A percentile compares a stretch with the other conserved stretches of the same genome.
Conservation (phyloP, 2,797 vertebrate genomes). For the Brotogeris chrysoptera region DNA sequence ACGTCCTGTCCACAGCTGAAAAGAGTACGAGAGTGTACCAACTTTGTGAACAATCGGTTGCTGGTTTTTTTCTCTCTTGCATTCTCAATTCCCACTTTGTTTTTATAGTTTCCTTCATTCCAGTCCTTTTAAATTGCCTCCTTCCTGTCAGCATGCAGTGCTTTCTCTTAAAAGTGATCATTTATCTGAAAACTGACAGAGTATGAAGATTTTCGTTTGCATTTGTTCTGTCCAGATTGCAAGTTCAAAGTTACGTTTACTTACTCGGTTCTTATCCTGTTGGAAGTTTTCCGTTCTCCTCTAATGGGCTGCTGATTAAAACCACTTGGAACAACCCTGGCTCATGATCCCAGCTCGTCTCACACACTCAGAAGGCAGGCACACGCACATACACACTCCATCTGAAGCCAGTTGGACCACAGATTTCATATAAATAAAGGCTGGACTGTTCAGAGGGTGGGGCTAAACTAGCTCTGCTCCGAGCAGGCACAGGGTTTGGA, state of each 20-base stretch:
- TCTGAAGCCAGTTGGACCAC: constrained; percentile 70
- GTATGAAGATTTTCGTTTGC: constrained; percentile 25
- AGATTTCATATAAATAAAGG: constrained; percentile 67
- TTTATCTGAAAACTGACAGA: constrained; percentile 48
- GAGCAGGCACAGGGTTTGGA: constrained; percentile 11
- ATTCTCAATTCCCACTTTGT: constrained; percentile 50
- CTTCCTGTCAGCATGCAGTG: constrained; percentile 60
- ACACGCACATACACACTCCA: constrained; percentile 56
- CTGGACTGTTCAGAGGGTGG: constrained; percentile 74
- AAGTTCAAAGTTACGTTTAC: constrained; percentile 78
- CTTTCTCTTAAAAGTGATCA: constrained; percentile 47
- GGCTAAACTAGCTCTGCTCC: constrained; percentile 32
- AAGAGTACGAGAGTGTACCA: constrained; percentile 37
- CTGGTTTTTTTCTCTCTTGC: constrained; percentile 33
- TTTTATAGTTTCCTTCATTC: constrained; percentile 58
- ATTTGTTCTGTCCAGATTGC: constrained; percentile 45
- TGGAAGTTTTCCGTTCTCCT: constrained; percentile 67
- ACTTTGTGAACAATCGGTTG: constrained; percentile 13
- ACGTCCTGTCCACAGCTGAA: constrained; percentile 44
- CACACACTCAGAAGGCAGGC: constrained; percentile 53
- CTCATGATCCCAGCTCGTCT: constrained; percentile 71
- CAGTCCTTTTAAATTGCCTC: constrained; percentile 63
- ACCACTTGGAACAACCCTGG: constrained; percentile 72
- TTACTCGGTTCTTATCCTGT: constrained; percentile 74
- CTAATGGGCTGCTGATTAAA: constrained; percentile 75